These are phyloP conservation scores for Plectrocnemia conspersa DNA, from an alignment of 1,140 invertebrate genomes.

Conservation along the genomic window DNA sequence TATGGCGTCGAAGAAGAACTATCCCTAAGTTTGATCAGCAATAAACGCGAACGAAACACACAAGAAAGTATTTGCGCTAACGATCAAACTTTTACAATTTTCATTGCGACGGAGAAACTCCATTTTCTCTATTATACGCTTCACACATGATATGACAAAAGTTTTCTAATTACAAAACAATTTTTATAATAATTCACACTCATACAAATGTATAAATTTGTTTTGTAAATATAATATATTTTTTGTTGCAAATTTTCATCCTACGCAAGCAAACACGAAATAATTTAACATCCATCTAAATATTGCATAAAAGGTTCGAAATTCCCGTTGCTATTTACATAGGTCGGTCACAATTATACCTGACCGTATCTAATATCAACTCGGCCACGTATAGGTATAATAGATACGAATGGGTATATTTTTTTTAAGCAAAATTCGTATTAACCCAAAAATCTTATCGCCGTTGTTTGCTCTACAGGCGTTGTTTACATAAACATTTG, in stretches of 20 bases:
- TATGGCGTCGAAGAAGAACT: too few species aligned
- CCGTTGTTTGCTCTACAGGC: constrained; percentile 21
- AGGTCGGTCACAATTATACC: constrained; percentile 27
- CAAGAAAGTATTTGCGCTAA: constrained; percentile 29
- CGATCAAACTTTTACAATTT: constrained; percentile 33
- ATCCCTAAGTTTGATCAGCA: not conserved
- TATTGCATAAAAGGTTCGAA: constrained; percentile 13
- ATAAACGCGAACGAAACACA: constrained; percentile 21
- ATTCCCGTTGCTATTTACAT: constrained; percentile 27
- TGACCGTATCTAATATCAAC: constrained; percentile 14
- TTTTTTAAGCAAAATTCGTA: constrained; percentile 7
- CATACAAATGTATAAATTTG: too few species aligned
- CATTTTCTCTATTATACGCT: constrained; percentile 15
- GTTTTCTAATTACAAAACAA: not conserved
- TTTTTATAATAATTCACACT: too few species aligned
- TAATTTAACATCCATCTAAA: too few species aligned
- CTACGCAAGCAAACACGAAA: too few species aligned
- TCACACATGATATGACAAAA: constrained; percentile 1
- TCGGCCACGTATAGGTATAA: too few species aligned
- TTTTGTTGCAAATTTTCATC: too few species aligned
- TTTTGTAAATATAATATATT: too few species aligned
- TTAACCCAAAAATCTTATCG: constrained; percentile 18
- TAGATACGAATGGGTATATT: not conserved
- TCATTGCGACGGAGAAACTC: constrained; percentile 23
- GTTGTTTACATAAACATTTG: not conserved